These are phyloP conservation scores for Calliopum simillimum DNA, from an alignment of 2,888 invertebrate species.

Conservation along the genomic window DNA sequence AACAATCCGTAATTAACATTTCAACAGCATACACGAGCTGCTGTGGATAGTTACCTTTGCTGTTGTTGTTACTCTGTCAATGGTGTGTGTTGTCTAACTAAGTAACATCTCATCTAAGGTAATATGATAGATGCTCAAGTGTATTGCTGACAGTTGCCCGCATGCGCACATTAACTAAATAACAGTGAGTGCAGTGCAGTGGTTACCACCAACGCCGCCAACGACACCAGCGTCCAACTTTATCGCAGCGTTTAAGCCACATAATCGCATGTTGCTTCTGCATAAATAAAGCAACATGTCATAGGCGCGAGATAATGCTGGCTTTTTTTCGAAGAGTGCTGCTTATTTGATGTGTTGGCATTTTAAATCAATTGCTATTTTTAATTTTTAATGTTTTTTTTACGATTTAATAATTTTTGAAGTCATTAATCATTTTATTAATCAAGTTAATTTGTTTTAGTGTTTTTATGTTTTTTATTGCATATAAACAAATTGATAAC, in stretches of 20 bases:
- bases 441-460: not conserved
- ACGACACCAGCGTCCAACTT: no score
- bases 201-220: no score
- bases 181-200: no score
- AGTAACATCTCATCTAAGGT: slow-evolving; percentile 7
- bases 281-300: slow-evolving; percentile 16
- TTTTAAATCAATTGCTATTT: slow-evolving; percentile 20
- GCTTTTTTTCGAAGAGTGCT: not conserved
- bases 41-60: not conserved
- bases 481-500: no score
- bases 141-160: slow-evolving; percentile 19
- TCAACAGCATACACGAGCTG: slow-evolving; percentile 40
- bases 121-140: slow-evolving; percentile 53
- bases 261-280: slow-evolving; percentile 14
- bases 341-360: slow-evolving; percentile 11
- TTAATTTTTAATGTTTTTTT: not conserved
- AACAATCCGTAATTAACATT: slow-evolving; percentile 14
- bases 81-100: not conserved
- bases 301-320: not conserved
- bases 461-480: no score
- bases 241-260: no score
- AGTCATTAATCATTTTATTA: not conserved
- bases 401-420: not conserved
- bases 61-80: not conserved
- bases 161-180: not conserved